phyloP scores from a whole-genome alignment of 2,113 vertebrate genomes.

The Salvelinus fontinalis region DNA sequence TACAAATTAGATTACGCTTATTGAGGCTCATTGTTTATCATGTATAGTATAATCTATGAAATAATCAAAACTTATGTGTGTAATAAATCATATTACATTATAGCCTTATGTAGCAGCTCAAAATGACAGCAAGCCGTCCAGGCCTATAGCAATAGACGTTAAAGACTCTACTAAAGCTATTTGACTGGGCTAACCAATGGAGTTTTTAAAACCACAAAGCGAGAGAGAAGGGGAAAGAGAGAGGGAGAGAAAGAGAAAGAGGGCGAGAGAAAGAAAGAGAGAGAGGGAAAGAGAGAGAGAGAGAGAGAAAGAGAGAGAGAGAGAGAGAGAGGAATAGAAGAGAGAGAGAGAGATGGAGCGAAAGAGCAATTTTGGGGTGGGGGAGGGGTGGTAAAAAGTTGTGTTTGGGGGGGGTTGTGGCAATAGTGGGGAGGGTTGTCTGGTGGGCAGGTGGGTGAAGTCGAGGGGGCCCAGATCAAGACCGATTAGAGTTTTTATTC shows the following conservation, averaged over 20 bases:
- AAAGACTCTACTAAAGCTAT: background rate
- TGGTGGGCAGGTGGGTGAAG: slow-evolving; percentile 54
- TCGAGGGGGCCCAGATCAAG: slow-evolving; percentile 27
- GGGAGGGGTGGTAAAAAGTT: slow-evolving; percentile 31
- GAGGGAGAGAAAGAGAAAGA: slow-evolving; percentile 47
- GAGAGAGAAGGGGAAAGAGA: background rate
- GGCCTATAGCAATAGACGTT: background rate
- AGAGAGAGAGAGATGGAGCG: too few species aligned
- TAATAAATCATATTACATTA: background rate
- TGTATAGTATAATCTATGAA: background rate
- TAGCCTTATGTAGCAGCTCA: background rate
- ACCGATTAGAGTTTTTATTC: slow-evolving; percentile 43
- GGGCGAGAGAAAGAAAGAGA: background rate
- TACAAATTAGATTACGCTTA: background rate
- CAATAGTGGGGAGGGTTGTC: background rate
- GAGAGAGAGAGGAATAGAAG: too few species aligned
- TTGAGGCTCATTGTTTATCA: too few species aligned
- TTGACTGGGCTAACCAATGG: background rate
- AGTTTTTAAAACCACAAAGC: background rate
- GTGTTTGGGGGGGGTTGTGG: background rate
- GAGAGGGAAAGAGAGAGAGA: too few species aligned
- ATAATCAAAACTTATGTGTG: background rate
- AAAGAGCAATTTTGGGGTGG: slow-evolving; percentile 23
- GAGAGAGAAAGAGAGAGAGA: too few species aligned
- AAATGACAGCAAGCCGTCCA: background rate